phyloP scores from a whole-genome alignment of 2,113 vertebrate genomes.

The Ammodytes marinus region DNA sequence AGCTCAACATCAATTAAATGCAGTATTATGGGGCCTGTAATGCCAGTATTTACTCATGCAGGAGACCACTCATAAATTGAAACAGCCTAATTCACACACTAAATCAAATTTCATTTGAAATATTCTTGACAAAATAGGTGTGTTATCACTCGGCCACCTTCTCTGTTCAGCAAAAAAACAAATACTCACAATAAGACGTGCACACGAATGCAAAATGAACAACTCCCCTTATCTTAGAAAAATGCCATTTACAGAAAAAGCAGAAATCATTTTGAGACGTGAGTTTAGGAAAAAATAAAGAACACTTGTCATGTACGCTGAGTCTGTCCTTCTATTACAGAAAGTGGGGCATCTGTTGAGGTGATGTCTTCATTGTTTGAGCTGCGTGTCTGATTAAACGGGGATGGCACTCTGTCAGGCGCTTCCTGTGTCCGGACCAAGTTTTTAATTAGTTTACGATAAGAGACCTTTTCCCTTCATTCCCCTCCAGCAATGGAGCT shows the following conservation, averaged over 20 bases:
- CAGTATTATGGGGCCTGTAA: constrained; percentile 35
- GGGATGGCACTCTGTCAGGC: constrained; percentile 59
- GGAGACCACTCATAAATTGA: constrained; percentile 49
- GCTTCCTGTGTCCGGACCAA: constrained; percentile 48
- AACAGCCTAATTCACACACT: constrained; percentile 49
- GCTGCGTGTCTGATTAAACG: constrained; percentile 73
- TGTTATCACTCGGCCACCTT: constrained; percentile 46
- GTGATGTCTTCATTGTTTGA: constrained; percentile 71
- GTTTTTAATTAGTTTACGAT: constrained; percentile 78
- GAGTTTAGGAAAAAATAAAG: constrained; percentile 43
- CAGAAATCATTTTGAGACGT: constrained; percentile 40
- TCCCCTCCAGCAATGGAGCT: constrained; percentile 52
- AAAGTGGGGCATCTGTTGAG: constrained; percentile 70
- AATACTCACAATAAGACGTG: background rate
- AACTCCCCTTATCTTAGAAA: constrained; percentile 3
- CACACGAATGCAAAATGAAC: constrained; percentile 6
- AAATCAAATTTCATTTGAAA: constrained; percentile 51
- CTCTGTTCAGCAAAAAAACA: constrained; percentile 33
- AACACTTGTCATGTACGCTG: constrained; percentile 53
- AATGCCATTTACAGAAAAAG: constrained; percentile 15
- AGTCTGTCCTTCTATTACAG: constrained; percentile 29
- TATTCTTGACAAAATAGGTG: constrained; percentile 24
- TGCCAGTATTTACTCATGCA: constrained; percentile 15
- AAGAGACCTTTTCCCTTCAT: constrained; percentile 61
- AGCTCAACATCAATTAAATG: constrained; percentile 55